phyloP scores from a whole-genome alignment of 2,888 invertebrate species.

The Heliconius erato region DNA sequence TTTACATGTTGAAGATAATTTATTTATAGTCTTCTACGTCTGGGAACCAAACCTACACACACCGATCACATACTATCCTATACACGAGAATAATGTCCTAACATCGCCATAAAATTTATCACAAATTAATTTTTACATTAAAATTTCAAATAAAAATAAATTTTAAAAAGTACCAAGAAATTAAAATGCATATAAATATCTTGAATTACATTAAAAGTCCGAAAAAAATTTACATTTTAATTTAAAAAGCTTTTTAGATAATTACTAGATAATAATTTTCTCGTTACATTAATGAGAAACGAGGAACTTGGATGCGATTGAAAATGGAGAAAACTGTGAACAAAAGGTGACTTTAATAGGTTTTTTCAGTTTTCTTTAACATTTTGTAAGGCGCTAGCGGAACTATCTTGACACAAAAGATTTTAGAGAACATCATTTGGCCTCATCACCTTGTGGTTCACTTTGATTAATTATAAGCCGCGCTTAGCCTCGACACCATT shows the following conservation, averaged over 20 bases:
- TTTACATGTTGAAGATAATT: too few relatives aligned
- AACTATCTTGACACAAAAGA: neutral
- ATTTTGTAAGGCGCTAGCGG: neutral
- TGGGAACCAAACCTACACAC: too few relatives aligned
- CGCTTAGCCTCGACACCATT: too few relatives aligned
- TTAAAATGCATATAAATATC: neutral
- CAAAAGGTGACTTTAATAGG: constrained; percentile 23
- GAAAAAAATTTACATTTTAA: neutral
- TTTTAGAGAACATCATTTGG: neutral
- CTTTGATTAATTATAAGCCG: neutral
- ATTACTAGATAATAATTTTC: constrained; percentile 21
- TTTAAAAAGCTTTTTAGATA: constrained; percentile 9
- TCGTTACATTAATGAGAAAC: constrained; percentile 29
- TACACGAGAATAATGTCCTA: too few relatives aligned
- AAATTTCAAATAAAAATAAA: too few relatives aligned
- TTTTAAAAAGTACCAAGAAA: too few relatives aligned
- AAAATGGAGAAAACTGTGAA: constrained; percentile 14
- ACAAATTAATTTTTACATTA: too few relatives aligned
- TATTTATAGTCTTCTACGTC: too few relatives aligned
- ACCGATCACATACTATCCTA: too few relatives aligned
- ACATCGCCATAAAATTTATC: too few relatives aligned
- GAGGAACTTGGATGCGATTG: constrained; percentile 27
- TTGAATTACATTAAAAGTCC: neutral
- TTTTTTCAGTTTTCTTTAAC: constrained; percentile 27
- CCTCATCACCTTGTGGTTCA: neutral